phyloP scores from a whole-genome alignment of 2,113 vertebrate species.

The Argyrosomus japonicus region DNA sequence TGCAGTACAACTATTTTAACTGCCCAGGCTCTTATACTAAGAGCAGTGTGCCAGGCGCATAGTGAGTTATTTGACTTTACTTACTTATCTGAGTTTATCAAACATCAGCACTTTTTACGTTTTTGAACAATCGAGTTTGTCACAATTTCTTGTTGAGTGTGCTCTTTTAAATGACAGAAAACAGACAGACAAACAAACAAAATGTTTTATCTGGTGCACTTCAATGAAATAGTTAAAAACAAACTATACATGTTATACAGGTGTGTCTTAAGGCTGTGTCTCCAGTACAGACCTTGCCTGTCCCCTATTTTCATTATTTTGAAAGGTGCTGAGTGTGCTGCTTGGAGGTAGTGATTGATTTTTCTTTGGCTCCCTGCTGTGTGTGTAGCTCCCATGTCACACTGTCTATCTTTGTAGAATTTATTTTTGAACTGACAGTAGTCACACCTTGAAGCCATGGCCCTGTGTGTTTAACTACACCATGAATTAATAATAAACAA shows the following conservation, averaged over 20 bases:
- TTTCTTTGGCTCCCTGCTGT: constrained; percentile 17
- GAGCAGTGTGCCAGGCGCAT: no score
- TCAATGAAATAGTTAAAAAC: no score
- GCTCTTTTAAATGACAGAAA: no score
- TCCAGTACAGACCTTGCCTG: constrained; percentile 7
- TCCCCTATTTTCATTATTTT: constrained; percentile 38
- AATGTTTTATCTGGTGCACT: no score
- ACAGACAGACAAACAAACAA: no score
- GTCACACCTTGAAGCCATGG: constrained; percentile 20
- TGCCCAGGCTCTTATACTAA: no score
- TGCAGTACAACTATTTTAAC: no score
- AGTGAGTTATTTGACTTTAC: no score
- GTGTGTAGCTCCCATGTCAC: constrained; percentile 34
- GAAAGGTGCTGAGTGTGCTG: constrained; percentile 24
- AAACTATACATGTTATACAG: not conserved
- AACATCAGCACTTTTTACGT: no score
- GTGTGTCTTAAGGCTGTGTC: constrained; percentile 12
- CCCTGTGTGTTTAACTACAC: constrained; percentile 30
- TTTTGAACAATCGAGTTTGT: no score
- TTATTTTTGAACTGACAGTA: constrained; percentile 30
- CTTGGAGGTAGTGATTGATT: constrained; percentile 37
- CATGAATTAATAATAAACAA: constrained; percentile 45
- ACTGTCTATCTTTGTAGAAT: constrained; percentile 35
- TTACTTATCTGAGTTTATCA: no score
- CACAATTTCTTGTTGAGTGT: no score